Conservation (phyloP, 2,888 invertebrate genomes). For the Geotrupes spiniger region DNA sequence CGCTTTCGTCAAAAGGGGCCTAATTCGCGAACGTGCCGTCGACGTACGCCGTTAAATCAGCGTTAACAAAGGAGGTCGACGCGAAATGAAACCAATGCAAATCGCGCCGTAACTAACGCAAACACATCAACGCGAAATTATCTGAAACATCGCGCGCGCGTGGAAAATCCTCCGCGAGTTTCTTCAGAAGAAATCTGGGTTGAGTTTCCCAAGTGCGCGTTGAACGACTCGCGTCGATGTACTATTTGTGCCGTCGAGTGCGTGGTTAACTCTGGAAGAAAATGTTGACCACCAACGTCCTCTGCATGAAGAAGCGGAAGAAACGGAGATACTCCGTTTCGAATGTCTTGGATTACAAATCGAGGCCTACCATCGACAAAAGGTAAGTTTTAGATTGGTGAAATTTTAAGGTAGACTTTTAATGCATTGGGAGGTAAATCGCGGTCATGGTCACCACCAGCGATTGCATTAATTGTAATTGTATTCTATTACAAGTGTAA, state of each 20-base stretch:
- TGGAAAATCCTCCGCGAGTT: background rate
- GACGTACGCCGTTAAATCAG: background rate
- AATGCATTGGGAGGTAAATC: no score
- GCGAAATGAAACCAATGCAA: slow-evolving; percentile 14
- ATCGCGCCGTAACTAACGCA: background rate
- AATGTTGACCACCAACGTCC: slow-evolving; percentile 46
- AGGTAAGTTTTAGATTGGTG: no score
- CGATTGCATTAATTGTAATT: no score
- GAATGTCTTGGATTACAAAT: slow-evolving; percentile 34
- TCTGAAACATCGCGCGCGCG: slow-evolving; percentile 2
- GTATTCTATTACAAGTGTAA: no score
- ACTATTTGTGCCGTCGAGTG: no score
- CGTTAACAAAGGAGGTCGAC: slow-evolving; percentile 19
- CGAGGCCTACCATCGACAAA: slow-evolving; percentile 33
- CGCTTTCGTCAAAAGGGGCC: no score
- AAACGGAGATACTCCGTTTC: slow-evolving; percentile 44
- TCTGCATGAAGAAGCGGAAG: slow-evolving; percentile 47
- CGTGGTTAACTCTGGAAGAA: background rate
- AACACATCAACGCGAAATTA: background rate
- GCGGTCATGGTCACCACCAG: no score
- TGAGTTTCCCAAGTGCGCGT: no score
- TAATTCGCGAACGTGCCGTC: no score
- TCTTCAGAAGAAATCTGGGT: no score
- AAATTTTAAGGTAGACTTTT: no score
- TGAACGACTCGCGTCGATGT: no score